Evolutionary conservation across 2,113 vertebrate genomes (phyloP), one percentile per base, ranked within the genome.

Genomic region (Calyptommatus sinebrachiatus): DNA sequence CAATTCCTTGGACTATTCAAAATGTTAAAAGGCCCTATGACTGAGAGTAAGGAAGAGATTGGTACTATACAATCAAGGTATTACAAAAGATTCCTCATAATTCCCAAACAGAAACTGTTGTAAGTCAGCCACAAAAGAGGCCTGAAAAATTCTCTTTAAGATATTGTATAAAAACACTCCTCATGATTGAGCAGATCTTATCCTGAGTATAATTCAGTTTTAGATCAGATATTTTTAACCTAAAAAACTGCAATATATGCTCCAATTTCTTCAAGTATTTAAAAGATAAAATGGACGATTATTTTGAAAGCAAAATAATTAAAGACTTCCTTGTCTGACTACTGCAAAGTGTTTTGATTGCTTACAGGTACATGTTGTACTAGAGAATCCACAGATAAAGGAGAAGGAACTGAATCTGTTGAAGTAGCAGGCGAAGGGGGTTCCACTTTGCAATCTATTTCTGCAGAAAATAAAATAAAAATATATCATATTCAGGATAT

Each of bases 361-460:
- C 97, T 95, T 95, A 99, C 98, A 73, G 96, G 96, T 76, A 96
- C 93, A n/a, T 94, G 96, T 89, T 95, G 97, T 0, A 95, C 94
- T 29, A 93, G 92, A 20, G 96, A 95, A 84, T 96, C 96, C 85
- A 87, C 88, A 29, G 91, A 75, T 50, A 81, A 79, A 1, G 97
- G 97, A 20, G 97, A 97, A 62, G 95, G 90, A 71, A 95, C 81
- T 0, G 97, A 97, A 87, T 92, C 96, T 67, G 91, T 90, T 53
- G 97, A 96, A 87, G 94, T 71, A 12, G 94, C 91, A 69, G 97
- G 97, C 73, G 98, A 99, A 24, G 96, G 94, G 71, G 96, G 95
- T 41, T 96, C 96, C 79, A 93, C 81, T 65, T 96, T 97, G 88
- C 96, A 86, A 0, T 90, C 89, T 81, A 91, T 92, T 94, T 96